Percentiles rank a stretch among this genome's conserved stretches.
Evolutionary conservation across 2,888 invertebrate genomes (phyloP).

Genomic region (Monochamus alternatus): DNA sequence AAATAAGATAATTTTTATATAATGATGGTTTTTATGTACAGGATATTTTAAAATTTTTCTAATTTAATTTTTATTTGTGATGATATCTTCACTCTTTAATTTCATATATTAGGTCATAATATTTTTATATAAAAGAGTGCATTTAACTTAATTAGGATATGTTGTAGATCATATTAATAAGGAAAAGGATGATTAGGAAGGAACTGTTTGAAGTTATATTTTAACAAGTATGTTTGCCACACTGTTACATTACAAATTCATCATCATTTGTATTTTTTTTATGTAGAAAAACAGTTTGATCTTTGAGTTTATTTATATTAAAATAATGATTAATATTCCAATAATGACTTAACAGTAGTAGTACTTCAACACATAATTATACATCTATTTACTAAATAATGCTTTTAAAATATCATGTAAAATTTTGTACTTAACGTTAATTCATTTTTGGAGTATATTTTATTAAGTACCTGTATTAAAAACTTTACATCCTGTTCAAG

Average conservation of each 20-base stretch:
- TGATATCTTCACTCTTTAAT: background rate
- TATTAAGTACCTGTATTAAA: too few relatives aligned
- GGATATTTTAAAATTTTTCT: background rate
- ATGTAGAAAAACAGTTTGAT: background rate
- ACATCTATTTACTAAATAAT: too few relatives aligned
- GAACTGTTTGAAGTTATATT: background rate
- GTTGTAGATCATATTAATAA: constrained; percentile 13
- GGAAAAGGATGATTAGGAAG: constrained; percentile 18
- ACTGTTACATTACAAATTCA: background rate
- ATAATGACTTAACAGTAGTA: too few relatives aligned
- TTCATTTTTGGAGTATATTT: too few relatives aligned
- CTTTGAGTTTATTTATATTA: background rate
- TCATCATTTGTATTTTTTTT: background rate
- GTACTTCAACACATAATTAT: too few relatives aligned
- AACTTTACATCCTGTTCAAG: too few relatives aligned
- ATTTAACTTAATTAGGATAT: constrained; percentile 13
- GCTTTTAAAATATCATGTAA: too few relatives aligned
- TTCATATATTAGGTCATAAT: background rate
- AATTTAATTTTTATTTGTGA: background rate
- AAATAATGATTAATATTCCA: too few relatives aligned
- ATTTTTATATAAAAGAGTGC: background rate
- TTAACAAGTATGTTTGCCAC: background rate
- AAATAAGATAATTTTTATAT: constrained; percentile 4
- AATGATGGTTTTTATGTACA: background rate
- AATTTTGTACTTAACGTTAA: too few relatives aligned